These are phyloP conservation scores for Formica exsecta DNA, from an alignment of 1,140 invertebrate species.

Conservation along the genomic window DNA sequence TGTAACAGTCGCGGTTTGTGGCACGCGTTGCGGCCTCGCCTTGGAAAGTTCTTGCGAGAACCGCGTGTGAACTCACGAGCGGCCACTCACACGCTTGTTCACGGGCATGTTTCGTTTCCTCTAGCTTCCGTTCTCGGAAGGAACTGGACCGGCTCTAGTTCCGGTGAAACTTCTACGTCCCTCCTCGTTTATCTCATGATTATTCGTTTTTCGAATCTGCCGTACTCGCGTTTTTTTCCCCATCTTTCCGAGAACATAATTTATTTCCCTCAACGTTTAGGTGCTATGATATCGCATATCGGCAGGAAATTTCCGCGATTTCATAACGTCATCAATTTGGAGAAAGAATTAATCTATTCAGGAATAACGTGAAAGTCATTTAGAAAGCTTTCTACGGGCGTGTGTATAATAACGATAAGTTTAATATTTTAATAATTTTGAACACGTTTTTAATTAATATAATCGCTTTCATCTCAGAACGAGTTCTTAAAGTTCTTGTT, in stretches of 20 bases:
- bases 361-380: conserved; percentile 26
- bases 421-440: conserved; percentile 12
- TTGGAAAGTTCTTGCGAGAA: conserved; percentile 59
- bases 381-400: neutral
- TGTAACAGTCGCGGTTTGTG: conserved; percentile 45
- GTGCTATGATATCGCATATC: neutral
- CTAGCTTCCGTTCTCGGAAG: conserved; percentile 63
- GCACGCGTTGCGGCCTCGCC: conserved; percentile 50
- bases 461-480: conserved; percentile 1
- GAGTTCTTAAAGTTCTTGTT: conserved; percentile 26
- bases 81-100: conserved; percentile 33
- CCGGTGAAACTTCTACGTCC: conserved; percentile 47
- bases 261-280: conserved; percentile 26
- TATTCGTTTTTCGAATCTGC: neutral
- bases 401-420: neutral
- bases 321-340: neutral
- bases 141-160: conserved; percentile 62
- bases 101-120: conserved; percentile 42
- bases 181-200: neutral
- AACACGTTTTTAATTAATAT: neutral
- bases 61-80: conserved; percentile 47
- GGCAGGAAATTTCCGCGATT: conserved; percentile 16
- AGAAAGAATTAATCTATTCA: neutral
- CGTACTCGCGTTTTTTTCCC: conserved; percentile 15
- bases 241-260: neutral